Evolutionary conservation across 2,113 vertebrate genomes (phyloP), one percentile per base, ranked within the genome.

Genomic region (Rhinolophus sinicus): DNA sequence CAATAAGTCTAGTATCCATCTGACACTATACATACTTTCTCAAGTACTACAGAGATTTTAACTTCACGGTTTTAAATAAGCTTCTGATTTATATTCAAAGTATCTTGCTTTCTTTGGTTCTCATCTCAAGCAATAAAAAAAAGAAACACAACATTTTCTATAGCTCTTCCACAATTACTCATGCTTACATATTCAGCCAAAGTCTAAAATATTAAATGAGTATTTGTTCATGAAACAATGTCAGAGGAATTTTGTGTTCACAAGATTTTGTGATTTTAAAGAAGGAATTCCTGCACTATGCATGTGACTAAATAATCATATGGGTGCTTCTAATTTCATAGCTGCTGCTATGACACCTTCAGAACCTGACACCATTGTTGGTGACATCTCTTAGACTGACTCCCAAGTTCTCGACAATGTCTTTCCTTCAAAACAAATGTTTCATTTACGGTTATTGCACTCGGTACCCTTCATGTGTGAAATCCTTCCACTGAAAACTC

Each of bases 61-160:
- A 85, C 67, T 44, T 93, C 93, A 54, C 26, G 44, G 6, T 88
- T 81, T 86, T 38, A 70, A 52, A 67, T 67, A 96, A 78, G 38
- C 58, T 86, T 89, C 30, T 81, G 47, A 84, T 75, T 83, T 75
- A 56, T 30, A 47, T 18, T 70, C 18, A 33, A 75, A n/a, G 14
- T 77, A 21, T 58, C 67, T 93, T 92, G 28, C 22, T 94, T 91
- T 62, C 40, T 85, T 86, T 75, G 50, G 62, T 30, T 88, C 80
- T 88, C 56, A 8, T 78, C 30, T 73, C 21, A 58, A 85, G 35
- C 28, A 72, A 81, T 75, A 12, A 50, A 75, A 69, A 64, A 82
- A 15, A 73, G 12, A 89, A 90, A 75, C 16, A 56, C 13, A n/a
- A 73, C 18, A 24, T 60, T 91, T 72, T 58, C 5, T 38, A n/a